Evolutionary conservation across 2,797 vertebrate species (phyloP).

Genomic region (Gallinago solitaria): DNA sequence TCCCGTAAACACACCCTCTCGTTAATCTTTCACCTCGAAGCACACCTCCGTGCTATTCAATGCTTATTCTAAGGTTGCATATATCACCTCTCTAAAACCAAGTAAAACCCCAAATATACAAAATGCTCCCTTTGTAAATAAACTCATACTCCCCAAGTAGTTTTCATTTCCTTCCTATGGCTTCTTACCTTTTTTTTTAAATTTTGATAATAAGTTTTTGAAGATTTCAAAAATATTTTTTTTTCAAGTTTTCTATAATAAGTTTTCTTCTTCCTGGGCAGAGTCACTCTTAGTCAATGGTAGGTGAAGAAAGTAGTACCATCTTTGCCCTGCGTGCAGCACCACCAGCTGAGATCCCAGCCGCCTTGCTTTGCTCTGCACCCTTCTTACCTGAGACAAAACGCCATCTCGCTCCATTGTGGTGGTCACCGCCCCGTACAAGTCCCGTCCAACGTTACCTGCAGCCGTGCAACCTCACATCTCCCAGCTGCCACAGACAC

Average conservation of each 20-base stretch:
- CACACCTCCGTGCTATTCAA: neutral
- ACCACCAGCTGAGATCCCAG: neutral
- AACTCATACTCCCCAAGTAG: neutral
- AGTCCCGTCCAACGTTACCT: neutral
- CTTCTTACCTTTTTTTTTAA: neutral
- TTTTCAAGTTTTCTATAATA: neutral
- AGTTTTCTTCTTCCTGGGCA: neutral
- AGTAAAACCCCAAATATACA: neutral
- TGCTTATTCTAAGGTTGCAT: neutral
- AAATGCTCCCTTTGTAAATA: neutral
- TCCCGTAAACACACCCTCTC: neutral
- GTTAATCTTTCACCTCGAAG: neutral
- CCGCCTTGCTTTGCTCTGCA: neutral
- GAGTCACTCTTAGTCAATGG: neutral
- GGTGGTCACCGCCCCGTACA: rapidly evolving
- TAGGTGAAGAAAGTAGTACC: neutral
- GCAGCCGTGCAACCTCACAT: neutral
- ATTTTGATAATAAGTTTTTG: neutral
- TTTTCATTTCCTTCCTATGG: neutral
- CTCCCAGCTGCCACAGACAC: neutral
- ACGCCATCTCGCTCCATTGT: slow-evolving; percentile 14
- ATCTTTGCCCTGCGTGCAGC: neutral
- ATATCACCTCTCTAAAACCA: neutral
- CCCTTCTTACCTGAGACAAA: slow-evolving; percentile 58
- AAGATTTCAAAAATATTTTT: neutral